These are phyloP conservation scores for Sylvicola cinctus DNA, from an alignment of 2,888 invertebrate genomes.

Conservation along the genomic window DNA sequence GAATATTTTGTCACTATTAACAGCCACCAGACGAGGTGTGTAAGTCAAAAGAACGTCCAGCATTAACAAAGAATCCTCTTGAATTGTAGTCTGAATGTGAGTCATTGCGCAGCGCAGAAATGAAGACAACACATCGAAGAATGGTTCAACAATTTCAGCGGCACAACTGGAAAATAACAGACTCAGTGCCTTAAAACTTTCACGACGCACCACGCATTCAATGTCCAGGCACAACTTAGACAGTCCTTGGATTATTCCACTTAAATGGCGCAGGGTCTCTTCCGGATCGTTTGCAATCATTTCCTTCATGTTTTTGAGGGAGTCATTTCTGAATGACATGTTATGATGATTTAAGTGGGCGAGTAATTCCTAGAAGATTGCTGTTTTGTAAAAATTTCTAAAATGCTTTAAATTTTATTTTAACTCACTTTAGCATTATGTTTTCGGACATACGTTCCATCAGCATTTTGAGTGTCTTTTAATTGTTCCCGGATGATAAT, in stretches of 20 bases:
- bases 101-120: slow-evolving; percentile 80
- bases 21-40: slow-evolving; percentile 41
- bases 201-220: slow-evolving; percentile 34
- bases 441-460: slow-evolving; percentile 44
- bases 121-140: slow-evolving; percentile 54
- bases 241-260: slow-evolving; percentile 44
- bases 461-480: slow-evolving; percentile 38
- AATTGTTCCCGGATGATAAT: slow-evolving; percentile 67
- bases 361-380: slow-evolving; percentile 17
- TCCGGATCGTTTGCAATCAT: slow-evolving; percentile 2
- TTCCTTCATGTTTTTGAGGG: slow-evolving; percentile 17
- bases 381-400: not conserved
- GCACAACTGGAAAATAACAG: slow-evolving; percentile 14
- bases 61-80: slow-evolving; percentile 62
- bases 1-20: slow-evolving; percentile 47
- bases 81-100: slow-evolving; percentile 58
- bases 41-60: slow-evolving; percentile 54
- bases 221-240: slow-evolving; percentile 49
- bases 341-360: slow-evolving; percentile 29
- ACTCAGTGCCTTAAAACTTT: slow-evolving; percentile 28
- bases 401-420: slow-evolving; percentile 16
- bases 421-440: slow-evolving; percentile 37
- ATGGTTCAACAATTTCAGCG: slow-evolving; percentile 36
- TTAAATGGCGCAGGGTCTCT: slow-evolving; percentile 34
- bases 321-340: slow-evolving; percentile 19